A percentile compares a stretch with the other conserved stretches of the same genome.
These are phyloP conservation scores for Ptychadena robeensis DNA, from an alignment of 2,797 vertebrate species.

Conservation along the genomic window DNA sequence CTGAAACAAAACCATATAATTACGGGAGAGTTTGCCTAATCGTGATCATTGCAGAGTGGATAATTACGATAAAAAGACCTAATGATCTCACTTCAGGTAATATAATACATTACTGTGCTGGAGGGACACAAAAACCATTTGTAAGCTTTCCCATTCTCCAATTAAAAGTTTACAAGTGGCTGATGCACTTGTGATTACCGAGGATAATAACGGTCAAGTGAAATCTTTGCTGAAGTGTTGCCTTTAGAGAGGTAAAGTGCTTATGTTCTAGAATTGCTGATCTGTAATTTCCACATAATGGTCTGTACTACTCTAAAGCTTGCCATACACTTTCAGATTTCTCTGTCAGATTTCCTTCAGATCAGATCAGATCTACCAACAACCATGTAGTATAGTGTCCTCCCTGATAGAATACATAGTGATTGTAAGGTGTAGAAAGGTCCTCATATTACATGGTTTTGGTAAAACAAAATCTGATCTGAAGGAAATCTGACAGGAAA, in stretches of 20 bases:
- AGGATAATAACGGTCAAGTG: slow-evolving; percentile 55
- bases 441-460: too few relatives aligned
- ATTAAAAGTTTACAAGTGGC: slow-evolving; percentile 13
- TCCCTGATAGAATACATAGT: too few relatives aligned
- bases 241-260: slow-evolving; percentile 32
- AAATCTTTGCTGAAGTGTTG: slow-evolving; percentile 57
- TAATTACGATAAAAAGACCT: slow-evolving; percentile 9
- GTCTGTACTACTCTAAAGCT: neutral
- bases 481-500: too few relatives aligned
- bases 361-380: too few relatives aligned
- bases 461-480: too few relatives aligned
- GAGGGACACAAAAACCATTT: neutral
- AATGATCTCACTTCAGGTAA: slow-evolving; percentile 14
- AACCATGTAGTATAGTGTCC: too few relatives aligned
- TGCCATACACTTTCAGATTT: too few relatives aligned
- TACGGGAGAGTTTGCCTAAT: neutral
- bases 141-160: neutral
- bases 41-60: neutral
- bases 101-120: neutral
- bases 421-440: too few relatives aligned
- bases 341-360: too few relatives aligned
- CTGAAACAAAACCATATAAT: neutral
- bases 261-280: slow-evolving; percentile 28
- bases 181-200: slow-evolving; percentile 39
- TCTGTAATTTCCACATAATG: slow-evolving; percentile 56